phyloP scores from a whole-genome alignment of 1,140 invertebrate species.

The Diachasmimorpha longicaudata region DNA sequence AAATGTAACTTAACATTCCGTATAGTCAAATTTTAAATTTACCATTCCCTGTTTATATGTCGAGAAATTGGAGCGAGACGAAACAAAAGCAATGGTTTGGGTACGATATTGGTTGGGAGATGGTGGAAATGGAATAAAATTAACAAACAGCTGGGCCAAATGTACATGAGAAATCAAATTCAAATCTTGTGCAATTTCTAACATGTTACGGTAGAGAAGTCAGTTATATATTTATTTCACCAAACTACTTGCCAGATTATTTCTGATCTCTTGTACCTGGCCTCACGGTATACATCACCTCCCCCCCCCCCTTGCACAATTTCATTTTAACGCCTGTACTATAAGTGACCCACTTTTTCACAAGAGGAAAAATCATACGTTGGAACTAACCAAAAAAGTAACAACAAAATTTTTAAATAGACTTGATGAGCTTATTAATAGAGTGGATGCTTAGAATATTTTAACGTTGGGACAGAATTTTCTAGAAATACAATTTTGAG shows the following conservation, averaged over 20 bases:
- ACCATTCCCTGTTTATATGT: too few species aligned
- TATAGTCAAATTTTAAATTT: too few species aligned
- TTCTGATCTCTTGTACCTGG: conserved; percentile 36
- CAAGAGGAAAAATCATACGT: background rate
- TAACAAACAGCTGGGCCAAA: background rate
- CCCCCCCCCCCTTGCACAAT: conserved; percentile 37
- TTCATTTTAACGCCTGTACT: conserved; percentile 36
- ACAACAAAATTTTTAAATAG: background rate
- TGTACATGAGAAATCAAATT: background rate
- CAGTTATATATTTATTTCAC: conserved; percentile 37
- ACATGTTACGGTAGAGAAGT: background rate
- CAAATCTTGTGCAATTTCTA: conserved; percentile 1
- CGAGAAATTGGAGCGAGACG: too few species aligned
- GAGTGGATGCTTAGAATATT: background rate
- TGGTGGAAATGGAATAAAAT: background rate
- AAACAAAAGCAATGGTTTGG: too few species aligned
- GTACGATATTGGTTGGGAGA: background rate
- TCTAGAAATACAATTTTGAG: background rate
- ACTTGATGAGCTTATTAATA: background rate
- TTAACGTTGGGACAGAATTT: background rate
- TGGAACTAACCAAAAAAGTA: conserved; percentile 9
- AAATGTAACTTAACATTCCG: too few species aligned
- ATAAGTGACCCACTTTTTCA: conserved; percentile 32
- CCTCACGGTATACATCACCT: background rate
- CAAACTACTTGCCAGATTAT: conserved; percentile 47